Evolutionary conservation across 2,888 invertebrate species (phyloP), one percentile per base, ranked within the genome.

Genomic region (Apamea sordens): DNA sequence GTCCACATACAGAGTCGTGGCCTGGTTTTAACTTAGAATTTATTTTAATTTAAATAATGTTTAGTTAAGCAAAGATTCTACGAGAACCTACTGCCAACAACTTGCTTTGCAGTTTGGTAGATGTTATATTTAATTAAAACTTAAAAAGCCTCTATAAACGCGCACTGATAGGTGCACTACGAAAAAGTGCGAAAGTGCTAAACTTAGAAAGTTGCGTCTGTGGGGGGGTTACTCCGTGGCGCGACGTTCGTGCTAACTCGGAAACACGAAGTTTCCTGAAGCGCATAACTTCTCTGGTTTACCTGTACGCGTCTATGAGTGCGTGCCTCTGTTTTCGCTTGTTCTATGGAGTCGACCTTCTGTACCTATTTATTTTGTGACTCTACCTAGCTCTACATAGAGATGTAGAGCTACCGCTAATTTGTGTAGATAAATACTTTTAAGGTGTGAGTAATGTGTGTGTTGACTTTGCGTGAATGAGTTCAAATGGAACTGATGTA

Each of bases 341-440:
- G 2, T 28, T 50, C 0, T 13, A 47, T 28, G 7, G 18, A 59
- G 8, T 3, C 1, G 10, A 47, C 24, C 73, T 80, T 72, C 24
- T 79, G 53, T 13, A 24, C 0, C 1, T 44, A 15, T 24, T 56
- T 36, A 24, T 56, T n/a, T 36, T n/a, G 32, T 64, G 28, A 32
- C 28, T 53, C 28, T n/a, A 70, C 53, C 32, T 59, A 73, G 21
- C 44, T 71, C 47, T 56, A 69, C 8, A n/a, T 83, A 76, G 15
- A 79, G n/a, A 73, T 71, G 68, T 79, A 69, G 64, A 74, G 53
- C 28, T 67, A 63, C 69, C 28, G 64, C 69, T 80, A 80, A 80
- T 82, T 82, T 85, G 70, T 84, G 41, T 73, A 53, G 41, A 67
- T 79, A 77, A 63, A 76, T 76, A 64, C 24, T 72, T 80, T 72